A percentile compares a stretch with the other conserved stretches of the same genome.
These are phyloP conservation scores for Cichladusa arquata DNA, from an alignment of 2,113 vertebrate genomes.

Conservation along the genomic window DNA sequence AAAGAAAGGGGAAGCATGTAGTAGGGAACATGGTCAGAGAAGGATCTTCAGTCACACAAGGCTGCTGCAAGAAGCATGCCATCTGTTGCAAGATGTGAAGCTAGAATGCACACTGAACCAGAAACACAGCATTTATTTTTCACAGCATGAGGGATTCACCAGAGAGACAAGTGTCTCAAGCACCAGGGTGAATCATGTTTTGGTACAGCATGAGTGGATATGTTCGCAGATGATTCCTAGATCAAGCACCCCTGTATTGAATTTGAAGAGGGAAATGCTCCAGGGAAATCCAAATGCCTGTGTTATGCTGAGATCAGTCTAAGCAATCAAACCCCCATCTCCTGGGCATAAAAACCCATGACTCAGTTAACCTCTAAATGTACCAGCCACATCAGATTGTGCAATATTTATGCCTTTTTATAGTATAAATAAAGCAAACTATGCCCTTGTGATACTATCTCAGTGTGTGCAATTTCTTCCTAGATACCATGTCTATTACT, in stretches of 20 bases:
- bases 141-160: neutral
- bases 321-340: neutral
- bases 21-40: neutral
- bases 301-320: neutral
- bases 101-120: neutral
- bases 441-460: neutral
- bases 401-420: slow-evolving; percentile 5
- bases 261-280: neutral
- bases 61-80: neutral
- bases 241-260: neutral
- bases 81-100: neutral
- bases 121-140: neutral
- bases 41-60: neutral
- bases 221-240: neutral
- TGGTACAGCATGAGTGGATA: neutral
- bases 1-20: slow-evolving; percentile 28
- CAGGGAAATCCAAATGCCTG: neutral
- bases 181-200: neutral
- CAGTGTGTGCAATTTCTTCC: neutral
- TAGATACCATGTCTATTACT: neutral
- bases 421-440: neutral
- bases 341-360: neutral
- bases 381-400: neutral
- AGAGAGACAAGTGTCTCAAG: neutral
- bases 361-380: neutral